These are phyloP conservation scores for Xenopus borealis DNA, from an alignment of 2,113 vertebrate genomes.

Conservation along the genomic window DNA sequence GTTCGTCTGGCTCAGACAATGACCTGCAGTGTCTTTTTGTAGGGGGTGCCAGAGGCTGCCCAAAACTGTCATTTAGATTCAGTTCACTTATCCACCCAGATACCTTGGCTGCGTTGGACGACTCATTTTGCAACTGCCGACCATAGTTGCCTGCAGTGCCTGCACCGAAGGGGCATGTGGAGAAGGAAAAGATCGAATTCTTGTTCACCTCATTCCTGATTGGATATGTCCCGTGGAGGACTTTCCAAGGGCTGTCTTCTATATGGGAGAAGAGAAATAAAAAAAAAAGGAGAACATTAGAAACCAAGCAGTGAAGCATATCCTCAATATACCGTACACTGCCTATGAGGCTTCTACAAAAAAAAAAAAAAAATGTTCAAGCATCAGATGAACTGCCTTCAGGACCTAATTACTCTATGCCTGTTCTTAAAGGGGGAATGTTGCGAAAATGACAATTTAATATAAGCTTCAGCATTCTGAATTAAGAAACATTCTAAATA, in stretches of 20 bases:
- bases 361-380: too few relatives aligned
- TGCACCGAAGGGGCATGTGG: conserved; percentile 48
- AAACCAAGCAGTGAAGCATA: neutral
- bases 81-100: conserved; percentile 58
- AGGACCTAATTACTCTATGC: too few relatives aligned
- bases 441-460: too few relatives aligned
- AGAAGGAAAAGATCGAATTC: conserved; percentile 52
- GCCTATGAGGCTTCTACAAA: too few relatives aligned
- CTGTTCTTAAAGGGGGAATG: too few relatives aligned
- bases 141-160: conserved; percentile 43
- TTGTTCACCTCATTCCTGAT: conserved; percentile 49
- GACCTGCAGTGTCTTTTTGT: conserved; percentile 72
- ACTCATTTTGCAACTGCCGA: conserved; percentile 58
- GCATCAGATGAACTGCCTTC: too few relatives aligned
- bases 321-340: neutral
- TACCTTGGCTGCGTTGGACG: conserved; percentile 46
- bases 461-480: too few relatives aligned
- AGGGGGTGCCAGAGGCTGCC: conserved; percentile 63
- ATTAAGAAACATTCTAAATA: too few relatives aligned
- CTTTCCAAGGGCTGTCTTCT: conserved; percentile 65
- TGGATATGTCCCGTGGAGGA: conserved; percentile 56
- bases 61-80: conserved; percentile 58
- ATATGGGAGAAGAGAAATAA: conserved; percentile 24
- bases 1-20: conserved; percentile 70
- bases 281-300: neutral